Percentiles rank a stretch among this genome's conserved stretches.
phyloP scores from a whole-genome alignment of 1,140 invertebrate genomes.

The Pseudomyrmex cubaensis region DNA sequence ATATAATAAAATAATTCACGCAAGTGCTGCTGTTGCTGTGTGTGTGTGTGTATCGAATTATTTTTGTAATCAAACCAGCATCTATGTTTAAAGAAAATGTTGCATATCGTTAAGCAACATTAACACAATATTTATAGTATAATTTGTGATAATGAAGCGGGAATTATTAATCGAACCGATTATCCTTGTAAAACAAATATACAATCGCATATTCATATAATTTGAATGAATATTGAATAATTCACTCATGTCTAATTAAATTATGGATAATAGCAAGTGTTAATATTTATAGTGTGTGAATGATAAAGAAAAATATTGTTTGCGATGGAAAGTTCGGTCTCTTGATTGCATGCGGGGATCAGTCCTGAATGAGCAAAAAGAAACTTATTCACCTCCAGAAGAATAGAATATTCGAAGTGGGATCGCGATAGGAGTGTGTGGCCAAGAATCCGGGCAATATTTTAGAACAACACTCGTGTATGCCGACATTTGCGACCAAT shows the following conservation, averaged over 20 bases:
- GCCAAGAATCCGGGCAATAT: conserved; percentile 41
- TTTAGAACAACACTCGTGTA: conserved; percentile 23
- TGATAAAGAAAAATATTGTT: background rate
- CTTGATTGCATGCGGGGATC: conserved; percentile 34
- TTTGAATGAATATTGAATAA: background rate
- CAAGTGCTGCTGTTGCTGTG: background rate
- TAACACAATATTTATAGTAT: background rate
- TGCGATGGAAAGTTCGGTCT: conserved; percentile 4
- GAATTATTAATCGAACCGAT: conserved; percentile 64
- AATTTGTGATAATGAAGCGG: conserved; percentile 60
- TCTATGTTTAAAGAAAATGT: background rate
- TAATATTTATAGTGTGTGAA: too few species aligned
- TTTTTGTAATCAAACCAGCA: background rate
- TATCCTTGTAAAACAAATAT: conserved; percentile 47
- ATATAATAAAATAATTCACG: conserved; percentile 48
- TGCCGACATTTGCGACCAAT: background rate
- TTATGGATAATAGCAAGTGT: background rate
- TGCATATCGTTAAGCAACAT: background rate
- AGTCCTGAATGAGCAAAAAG: conserved; percentile 13
- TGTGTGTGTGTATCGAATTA: background rate
- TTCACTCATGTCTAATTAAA: conserved; percentile 16
- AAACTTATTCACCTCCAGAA: conserved; percentile 22
- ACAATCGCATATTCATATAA: background rate
- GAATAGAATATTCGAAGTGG: conserved; percentile 24
- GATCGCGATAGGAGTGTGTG: background rate